phyloP scores from a whole-genome alignment of 2,888 invertebrate genomes.

The Peribatodes rhomboidaria region DNA sequence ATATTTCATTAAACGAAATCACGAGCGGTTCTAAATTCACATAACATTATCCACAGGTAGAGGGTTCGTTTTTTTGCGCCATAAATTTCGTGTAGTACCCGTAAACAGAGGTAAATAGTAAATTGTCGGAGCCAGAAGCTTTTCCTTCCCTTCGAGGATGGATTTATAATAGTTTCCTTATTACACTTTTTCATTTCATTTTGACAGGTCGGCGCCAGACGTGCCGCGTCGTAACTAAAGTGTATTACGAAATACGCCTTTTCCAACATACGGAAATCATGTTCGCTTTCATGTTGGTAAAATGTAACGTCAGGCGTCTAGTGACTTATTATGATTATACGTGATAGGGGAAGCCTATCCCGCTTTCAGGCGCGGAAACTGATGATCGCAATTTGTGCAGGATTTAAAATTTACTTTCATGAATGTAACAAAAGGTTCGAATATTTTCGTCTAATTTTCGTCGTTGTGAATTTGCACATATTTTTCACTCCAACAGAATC shows the following conservation, averaged over 20 bases:
- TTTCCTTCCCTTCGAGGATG: slow-evolving; percentile 25
- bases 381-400: slow-evolving; percentile 15
- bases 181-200: slow-evolving; percentile 39
- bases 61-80: slow-evolving; percentile 34
- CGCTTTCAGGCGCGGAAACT: slow-evolving; percentile 8
- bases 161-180: slow-evolving; percentile 41
- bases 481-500: background rate
- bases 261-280: slow-evolving; percentile 23
- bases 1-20: slow-evolving; percentile 51
- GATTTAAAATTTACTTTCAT: slow-evolving; percentile 18
- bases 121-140: slow-evolving; percentile 32
- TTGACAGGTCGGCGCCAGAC: slow-evolving; percentile 33
- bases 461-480: background rate
- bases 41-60: slow-evolving; percentile 43
- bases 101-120: slow-evolving; percentile 32
- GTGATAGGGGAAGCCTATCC: slow-evolving; percentile 24
- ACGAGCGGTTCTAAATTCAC: slow-evolving; percentile 45
- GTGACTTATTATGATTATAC: slow-evolving; percentile 39
- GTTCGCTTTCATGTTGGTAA: slow-evolving; percentile 24
- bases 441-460: background rate
- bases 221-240: slow-evolving; percentile 17
- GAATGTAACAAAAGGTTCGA: slow-evolving; percentile 1
- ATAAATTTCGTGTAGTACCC: slow-evolving; percentile 25
- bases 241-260: slow-evolving; percentile 31
- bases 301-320: slow-evolving; percentile 31